Evolutionary conservation across 1,140 invertebrate species (phyloP), one percentile per base, ranked within the genome.

Genomic region (Nylanderia fulva): DNA sequence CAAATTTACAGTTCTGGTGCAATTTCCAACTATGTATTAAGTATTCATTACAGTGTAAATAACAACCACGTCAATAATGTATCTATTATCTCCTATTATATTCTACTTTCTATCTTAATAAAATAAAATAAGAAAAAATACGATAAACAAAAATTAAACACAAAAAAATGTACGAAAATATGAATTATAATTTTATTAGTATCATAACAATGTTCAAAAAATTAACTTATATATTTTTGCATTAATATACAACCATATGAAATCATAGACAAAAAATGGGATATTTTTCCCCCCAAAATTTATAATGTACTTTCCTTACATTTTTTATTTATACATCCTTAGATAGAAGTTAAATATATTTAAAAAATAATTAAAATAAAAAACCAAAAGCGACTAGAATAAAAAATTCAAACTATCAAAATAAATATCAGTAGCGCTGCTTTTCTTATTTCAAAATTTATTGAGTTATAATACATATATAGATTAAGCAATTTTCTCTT

Each of bases 51-150:
- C 13, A 2, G 7, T 9, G 9, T 42, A 7, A 45, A 61, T 63
- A 21, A 48, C 15, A n/a, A 48, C n/a, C n/a, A n/a, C n/a, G n/a
- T 36, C 13, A 7, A 15, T 64, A 29, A 60, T 33, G 13, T 3
- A 39, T 9, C n/a, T 42, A 42, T 42, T 42, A 42, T 8, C 7
- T 42, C 9, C 7, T 9, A 4, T 33, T 6, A 15, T 33, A 63
- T 48, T 11, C 4, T 27, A 64, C 0, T 1, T 64, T 29, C n/a
- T 1, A 42, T 36, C 5, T 48, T 11, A 48, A 29, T 9, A 64
- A 63, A 21, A 68, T 7, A 68, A 68, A 45, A 68, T 68, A 0
- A 68, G 42, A 42, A 60, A 60, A 60, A 11, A 27, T n/a, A 45
- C 11, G 8, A 68, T 45, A 24, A 9, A 42, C n/a, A 66, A 36